A percentile compares a stretch with the other conserved stretches of the same genome.
Evolutionary conservation across 2,888 invertebrate species (phyloP).

Genomic region (Synanthedon formicaeformis): DNA sequence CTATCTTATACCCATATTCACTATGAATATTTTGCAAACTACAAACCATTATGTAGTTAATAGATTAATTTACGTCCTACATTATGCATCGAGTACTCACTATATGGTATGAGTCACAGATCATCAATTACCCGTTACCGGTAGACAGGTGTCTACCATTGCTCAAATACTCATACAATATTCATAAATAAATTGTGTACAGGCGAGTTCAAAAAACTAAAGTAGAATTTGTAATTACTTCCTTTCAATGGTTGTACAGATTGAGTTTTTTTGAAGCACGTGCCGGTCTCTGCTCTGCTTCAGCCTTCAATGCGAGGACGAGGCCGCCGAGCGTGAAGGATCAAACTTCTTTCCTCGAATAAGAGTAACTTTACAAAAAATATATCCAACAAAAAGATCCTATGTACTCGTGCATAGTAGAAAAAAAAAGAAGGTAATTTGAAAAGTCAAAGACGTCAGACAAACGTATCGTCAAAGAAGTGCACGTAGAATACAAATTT

Average conservation of each 20-base stretch:
- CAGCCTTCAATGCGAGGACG: slow-evolving; percentile 34
- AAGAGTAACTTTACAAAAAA: not conserved
- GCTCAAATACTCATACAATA: not conserved
- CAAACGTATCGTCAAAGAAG: no score
- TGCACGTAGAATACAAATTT: not conserved
- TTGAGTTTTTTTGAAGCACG: slow-evolving; percentile 29
- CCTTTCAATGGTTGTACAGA: slow-evolving; percentile 19
- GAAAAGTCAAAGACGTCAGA: no score
- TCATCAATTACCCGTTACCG: not conserved
- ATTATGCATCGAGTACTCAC: not conserved
- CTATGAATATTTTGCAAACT: no score
- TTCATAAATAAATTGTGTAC: no score
- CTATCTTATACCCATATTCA: no score
- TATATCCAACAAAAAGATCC: no score
- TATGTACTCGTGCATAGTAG: no score
- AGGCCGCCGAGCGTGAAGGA: slow-evolving; percentile 41
- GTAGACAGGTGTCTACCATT: not conserved
- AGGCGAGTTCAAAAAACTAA: slow-evolving; percentile 34
- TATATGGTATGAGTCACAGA: not conserved
- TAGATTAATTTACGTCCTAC: not conserved
- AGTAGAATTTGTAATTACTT: slow-evolving; percentile 33
- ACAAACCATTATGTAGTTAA: no score
- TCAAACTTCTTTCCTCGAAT: slow-evolving; percentile 6
- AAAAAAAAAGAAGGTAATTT: no score
- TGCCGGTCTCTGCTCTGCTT: slow-evolving; percentile 16